Evolutionary conservation across 2,113 vertebrate species (phyloP).

Genomic region (Hypanus sabinus): DNA sequence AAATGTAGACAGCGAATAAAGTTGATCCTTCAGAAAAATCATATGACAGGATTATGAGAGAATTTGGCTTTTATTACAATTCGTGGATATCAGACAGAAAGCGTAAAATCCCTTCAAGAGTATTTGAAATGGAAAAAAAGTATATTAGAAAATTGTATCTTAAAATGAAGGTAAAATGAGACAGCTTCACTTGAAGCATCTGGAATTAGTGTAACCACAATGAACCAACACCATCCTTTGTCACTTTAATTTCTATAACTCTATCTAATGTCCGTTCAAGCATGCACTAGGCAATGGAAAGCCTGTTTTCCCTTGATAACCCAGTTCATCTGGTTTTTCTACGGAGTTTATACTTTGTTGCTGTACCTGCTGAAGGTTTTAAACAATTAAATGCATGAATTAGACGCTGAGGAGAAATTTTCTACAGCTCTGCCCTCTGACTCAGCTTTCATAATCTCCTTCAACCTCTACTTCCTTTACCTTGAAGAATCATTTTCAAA

Average conservation of each 20-base stretch:
- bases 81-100: background rate
- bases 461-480: background rate
- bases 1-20: too few species aligned
- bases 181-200: background rate
- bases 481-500: background rate
- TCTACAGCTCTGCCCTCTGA: background rate
- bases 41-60: background rate
- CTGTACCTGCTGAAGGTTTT: background rate
- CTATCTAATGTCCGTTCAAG: background rate
- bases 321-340: background rate
- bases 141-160: background rate
- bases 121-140: background rate
- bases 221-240: background rate
- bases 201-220: background rate
- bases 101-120: background rate
- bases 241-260: background rate
- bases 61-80: background rate
- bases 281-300: background rate
- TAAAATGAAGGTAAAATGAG: background rate
- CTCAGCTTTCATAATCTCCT: background rate
- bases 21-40: too few species aligned
- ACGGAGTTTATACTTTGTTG: background rate
- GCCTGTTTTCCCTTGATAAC: background rate
- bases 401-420: background rate
- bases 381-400: slow-evolving; percentile 2